phyloP scores from a whole-genome alignment of 2,888 invertebrate species.

The Leptopterna dolabrata region DNA sequence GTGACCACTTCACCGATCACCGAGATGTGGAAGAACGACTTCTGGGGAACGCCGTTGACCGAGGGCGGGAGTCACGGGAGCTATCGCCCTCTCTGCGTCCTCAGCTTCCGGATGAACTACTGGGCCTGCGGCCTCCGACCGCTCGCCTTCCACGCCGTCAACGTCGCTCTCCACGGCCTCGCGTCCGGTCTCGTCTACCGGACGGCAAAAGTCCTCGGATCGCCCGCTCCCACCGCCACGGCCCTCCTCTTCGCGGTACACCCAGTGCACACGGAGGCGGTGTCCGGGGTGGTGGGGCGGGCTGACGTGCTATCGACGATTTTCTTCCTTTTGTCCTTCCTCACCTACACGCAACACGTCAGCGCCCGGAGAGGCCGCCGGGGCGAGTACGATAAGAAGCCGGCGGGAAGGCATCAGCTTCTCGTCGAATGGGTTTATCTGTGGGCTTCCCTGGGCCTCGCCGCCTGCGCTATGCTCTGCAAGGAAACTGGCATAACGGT shows the following conservation, averaged over 20 bases:
- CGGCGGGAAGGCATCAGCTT: slow-evolving; percentile 39
- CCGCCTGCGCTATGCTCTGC: slow-evolving; percentile 87
- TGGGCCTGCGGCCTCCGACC: slow-evolving; percentile 81
- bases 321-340: slow-evolving; percentile 88
- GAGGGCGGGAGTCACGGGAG: slow-evolving; percentile 97
- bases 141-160: slow-evolving; percentile 87
- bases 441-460: slow-evolving; percentile 67
- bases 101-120: slow-evolving; percentile 87
- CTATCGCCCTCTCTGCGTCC: slow-evolving; percentile 91
- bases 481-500: slow-evolving; percentile 97
- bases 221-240: slow-evolving; percentile 71
- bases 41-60: slow-evolving; percentile 96
- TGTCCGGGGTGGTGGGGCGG: slow-evolving; percentile 94
- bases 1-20: slow-evolving; percentile 72
- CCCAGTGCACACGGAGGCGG: slow-evolving; percentile 97
- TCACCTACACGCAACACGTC: slow-evolving; percentile 85
- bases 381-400: slow-evolving; percentile 24
- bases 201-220: slow-evolving; percentile 68
- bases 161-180: slow-evolving; percentile 86
- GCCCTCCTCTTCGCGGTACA: slow-evolving; percentile 89
- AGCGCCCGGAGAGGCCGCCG: slow-evolving; percentile 53
- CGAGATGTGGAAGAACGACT: slow-evolving; percentile 90
- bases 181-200: slow-evolving; percentile 76
- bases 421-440: slow-evolving; percentile 60
- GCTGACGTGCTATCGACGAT: slow-evolving; percentile 94